Base-by-base conservation (phyloP, 1,140 invertebrate species). In the Liolophura sinensis region DNA sequence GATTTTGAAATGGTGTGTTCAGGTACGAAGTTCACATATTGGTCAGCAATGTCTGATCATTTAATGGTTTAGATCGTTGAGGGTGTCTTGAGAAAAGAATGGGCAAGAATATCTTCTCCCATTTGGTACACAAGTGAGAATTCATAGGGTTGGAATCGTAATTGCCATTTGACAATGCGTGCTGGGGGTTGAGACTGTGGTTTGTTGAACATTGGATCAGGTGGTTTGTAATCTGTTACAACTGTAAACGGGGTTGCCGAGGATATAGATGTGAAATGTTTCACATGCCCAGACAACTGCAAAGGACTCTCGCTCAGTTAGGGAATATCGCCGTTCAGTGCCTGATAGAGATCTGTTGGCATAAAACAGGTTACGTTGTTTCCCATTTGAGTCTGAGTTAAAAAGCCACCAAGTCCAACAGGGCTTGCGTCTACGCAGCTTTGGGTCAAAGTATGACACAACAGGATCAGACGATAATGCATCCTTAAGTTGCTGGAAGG, bases 261-360 rank as follows among this genome's bases (percentile, higher is more conserved):
- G 75, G 27, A 82, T 68, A 40, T 74, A 88, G 9, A 76, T 71
- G 50, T 80, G 68, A 66, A 86, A 87, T 68, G 11, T n/a, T n/a
- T n/a, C n/a, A n/a, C n/a, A n/a, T n/a, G n/a, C n/a, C n/a, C n/a
- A n/a, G n/a, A n/a, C n/a, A n/a, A n/a, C n/a, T n/a, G n/a, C n/a
- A n/a, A n/a, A 62, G 25, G 70, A 75, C 72, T 87, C 83, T 51
- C 75, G 72, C 69, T 88, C 85, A 31, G 77, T 84, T 15, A 82
- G 84, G 0, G 73, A 76, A 64, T 86, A 86, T 5, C 74, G 40
- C 49, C 68, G 65, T 61, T 81, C 72, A 11, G 69, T 62, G 25
- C 66, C 51, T 27, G 64, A 69, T 6, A 78, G 64, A 24, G 59
- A 25, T 56, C 72, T 27, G 54, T 64, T 72, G 4, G 62, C 68